Conservation (phyloP, 1,140 invertebrate species). For the Polyergus mexicanus region DNA sequence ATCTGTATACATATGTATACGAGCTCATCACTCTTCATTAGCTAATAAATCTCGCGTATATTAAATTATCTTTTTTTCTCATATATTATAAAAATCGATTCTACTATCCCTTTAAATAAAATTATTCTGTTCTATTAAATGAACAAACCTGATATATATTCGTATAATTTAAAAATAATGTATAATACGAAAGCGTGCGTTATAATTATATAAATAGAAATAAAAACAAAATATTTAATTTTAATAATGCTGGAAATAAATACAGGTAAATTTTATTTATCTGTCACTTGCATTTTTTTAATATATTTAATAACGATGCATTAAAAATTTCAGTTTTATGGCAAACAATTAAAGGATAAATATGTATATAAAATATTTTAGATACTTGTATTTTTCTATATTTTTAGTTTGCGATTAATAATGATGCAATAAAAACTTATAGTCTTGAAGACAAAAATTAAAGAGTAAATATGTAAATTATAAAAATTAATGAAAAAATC, state of each 20-base stretch:
- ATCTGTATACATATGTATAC: background rate
- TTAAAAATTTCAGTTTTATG: background rate
- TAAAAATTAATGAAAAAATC: background rate
- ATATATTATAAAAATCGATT: background rate
- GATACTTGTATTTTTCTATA: background rate
- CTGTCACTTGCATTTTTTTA: background rate
- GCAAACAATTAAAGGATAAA: background rate
- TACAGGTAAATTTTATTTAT: background rate
- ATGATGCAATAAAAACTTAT: no score
- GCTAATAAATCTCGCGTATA: background rate
- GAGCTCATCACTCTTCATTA: background rate
- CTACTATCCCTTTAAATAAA: background rate
- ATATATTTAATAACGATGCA: background rate
- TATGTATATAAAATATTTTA: background rate
- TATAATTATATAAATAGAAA: background rate
- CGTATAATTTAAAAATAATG: background rate
- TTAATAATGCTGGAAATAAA: background rate
- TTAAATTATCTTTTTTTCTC: background rate
- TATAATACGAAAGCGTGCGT: background rate
- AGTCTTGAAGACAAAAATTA: background rate
- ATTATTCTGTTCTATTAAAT: background rate
- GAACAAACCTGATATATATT: background rate
- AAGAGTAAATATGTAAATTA: background rate
- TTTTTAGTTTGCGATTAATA: slow-evolving; percentile 5
- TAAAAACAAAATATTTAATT: background rate